Conservation (phyloP, 2,113 vertebrate species). For the Dendropsophus ebraccatus region DNA sequence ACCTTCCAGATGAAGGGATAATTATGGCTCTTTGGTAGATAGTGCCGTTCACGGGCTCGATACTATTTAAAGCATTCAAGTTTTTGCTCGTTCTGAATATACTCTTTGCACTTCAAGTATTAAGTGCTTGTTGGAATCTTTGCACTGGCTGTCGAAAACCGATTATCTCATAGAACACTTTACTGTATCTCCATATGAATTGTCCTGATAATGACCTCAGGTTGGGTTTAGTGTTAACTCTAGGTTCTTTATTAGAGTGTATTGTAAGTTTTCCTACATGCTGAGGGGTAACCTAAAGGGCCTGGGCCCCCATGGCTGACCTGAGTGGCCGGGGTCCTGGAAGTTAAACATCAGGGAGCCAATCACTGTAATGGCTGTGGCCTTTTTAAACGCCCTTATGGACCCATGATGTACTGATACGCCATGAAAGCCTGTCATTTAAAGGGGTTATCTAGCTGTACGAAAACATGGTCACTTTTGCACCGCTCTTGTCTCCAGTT, state of each 20-base stretch:
- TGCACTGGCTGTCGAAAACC: slow-evolving; percentile 9
- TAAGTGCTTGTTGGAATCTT: slow-evolving; percentile 17
- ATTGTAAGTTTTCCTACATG: background rate
- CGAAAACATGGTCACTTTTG: too few relatives aligned
- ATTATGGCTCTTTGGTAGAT: slow-evolving; percentile 51
- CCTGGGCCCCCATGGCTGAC: too few relatives aligned
- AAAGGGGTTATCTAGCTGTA: too few relatives aligned
- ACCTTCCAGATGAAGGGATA: slow-evolving; percentile 57
- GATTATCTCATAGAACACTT: background rate
- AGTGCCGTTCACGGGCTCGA: slow-evolving; percentile 37
- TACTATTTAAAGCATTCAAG: slow-evolving; percentile 45
- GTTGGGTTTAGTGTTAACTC: background rate
- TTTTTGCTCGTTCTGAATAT: slow-evolving; percentile 17
- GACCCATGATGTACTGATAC: too few relatives aligned
- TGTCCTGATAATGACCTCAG: background rate
- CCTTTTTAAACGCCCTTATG: too few relatives aligned
- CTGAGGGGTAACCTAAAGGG: background rate
- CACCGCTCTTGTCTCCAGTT: too few relatives aligned
- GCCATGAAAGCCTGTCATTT: too few relatives aligned
- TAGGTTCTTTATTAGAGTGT: background rate
- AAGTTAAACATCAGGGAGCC: too few relatives aligned
- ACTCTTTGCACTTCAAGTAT: slow-evolving; percentile 18
- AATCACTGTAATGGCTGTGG: too few relatives aligned
- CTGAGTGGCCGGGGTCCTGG: too few relatives aligned
- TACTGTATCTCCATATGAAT: background rate